phyloP scores from a whole-genome alignment of 2,888 invertebrate genomes.

The Timandra comae region DNA sequence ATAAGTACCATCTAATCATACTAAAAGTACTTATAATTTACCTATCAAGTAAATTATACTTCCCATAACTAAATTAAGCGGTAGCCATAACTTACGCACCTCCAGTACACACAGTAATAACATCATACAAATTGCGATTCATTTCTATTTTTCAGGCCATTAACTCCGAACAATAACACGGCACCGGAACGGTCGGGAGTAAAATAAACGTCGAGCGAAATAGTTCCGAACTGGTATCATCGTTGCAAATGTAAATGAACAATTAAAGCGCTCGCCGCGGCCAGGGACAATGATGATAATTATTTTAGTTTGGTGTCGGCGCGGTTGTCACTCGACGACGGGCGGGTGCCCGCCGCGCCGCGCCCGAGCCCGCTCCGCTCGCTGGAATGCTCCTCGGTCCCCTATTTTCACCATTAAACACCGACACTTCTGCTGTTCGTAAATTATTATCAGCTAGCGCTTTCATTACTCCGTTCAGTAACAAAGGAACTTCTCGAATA shows the following conservation, averaged over 20 bases:
- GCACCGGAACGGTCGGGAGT: conserved; percentile 57
- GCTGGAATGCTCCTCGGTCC: conserved; percentile 68
- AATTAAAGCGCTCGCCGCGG: conserved; percentile 73
- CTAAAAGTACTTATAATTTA: too few relatives aligned
- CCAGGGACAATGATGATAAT: conserved; percentile 75
- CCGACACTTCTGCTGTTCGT: conserved; percentile 75
- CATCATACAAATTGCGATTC: conserved; percentile 63
- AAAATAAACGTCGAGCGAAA: conserved; percentile 68
- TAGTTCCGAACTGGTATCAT: conserved; percentile 75
- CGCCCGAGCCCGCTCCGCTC: conserved; percentile 41
- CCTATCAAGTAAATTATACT: too few relatives aligned
- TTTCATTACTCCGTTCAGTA: conserved; percentile 70
- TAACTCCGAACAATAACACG: conserved; percentile 69
- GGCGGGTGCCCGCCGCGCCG: conserved; percentile 18
- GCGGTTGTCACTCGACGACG: conserved; percentile 58
- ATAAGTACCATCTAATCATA: too few relatives aligned
- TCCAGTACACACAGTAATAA: conserved; percentile 38
- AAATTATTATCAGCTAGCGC: conserved; percentile 74
- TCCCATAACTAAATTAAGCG: conserved; percentile 33
- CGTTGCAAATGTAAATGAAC: conserved; percentile 76
- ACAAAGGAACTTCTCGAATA: conserved; percentile 70
- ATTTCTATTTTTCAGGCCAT: conserved; percentile 74
- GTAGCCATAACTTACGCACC: conserved; percentile 31
- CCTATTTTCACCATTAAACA: conserved; percentile 67
- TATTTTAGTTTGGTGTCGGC: conserved; percentile 75